Percentiles rank a stretch among this genome's conserved stretches.
Conservation (phyloP, 2,888 invertebrate genomes). For the Corythucha ciliata region DNA sequence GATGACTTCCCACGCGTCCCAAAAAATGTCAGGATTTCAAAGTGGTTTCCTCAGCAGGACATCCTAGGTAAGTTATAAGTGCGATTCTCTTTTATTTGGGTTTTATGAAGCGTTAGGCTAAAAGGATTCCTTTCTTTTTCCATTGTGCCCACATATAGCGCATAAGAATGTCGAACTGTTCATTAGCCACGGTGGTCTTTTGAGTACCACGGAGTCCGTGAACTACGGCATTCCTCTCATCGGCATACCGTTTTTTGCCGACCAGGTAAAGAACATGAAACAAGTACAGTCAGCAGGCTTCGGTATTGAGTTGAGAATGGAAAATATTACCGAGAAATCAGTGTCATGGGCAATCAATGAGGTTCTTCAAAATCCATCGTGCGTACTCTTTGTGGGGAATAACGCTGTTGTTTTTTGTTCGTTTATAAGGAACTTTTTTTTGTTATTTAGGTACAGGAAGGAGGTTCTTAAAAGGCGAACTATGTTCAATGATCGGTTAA, state of each 20-base stretch:
- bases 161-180: slow-evolving; percentile 23
- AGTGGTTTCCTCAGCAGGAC: slow-evolving; percentile 57
- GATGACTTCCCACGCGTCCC: slow-evolving; percentile 60
- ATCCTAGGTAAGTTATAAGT: slow-evolving; percentile 24
- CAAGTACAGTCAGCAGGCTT: slow-evolving; percentile 6
- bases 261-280: slow-evolving; percentile 21
- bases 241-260: slow-evolving; percentile 26
- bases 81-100: not conserved
- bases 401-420: no score
- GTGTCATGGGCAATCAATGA: slow-evolving; percentile 24
- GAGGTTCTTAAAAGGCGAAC: slow-evolving; percentile 20
- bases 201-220: slow-evolving; percentile 23
- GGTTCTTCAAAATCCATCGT: slow-evolving; percentile 22
- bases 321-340: slow-evolving; percentile 21
- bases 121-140: no score
- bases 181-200: slow-evolving; percentile 24
- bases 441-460: slow-evolving; percentile 16
- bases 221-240: slow-evolving; percentile 22
- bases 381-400: no score
- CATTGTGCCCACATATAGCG: no score
- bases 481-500: slow-evolving; percentile 23
- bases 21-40: slow-evolving; percentile 59
- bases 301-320: slow-evolving; percentile 14
- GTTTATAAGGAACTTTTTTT: not conserved
- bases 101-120: no score